These are phyloP conservation scores for Schizopygopsis malacanthus DNA, from an alignment of 2,797 vertebrate species.

Conservation along the genomic window DNA sequence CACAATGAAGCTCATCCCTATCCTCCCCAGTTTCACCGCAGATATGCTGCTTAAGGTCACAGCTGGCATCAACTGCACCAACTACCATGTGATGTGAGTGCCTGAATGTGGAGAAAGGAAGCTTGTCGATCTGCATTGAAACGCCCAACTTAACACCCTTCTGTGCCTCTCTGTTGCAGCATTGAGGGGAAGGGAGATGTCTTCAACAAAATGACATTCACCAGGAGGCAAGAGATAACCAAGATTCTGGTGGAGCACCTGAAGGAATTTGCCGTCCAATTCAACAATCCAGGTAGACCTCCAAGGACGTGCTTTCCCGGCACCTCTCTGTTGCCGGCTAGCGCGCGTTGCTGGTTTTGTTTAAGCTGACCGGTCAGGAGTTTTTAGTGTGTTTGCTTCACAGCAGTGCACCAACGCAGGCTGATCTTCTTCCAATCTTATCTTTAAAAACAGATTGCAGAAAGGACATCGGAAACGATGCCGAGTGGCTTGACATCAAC, in stretches of 20 bases:
- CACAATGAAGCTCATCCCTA: slow-evolving; percentile 37
- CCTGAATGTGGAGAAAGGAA: not conserved
- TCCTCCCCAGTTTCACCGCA: slow-evolving; percentile 65
- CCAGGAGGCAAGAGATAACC: slow-evolving; percentile 20
- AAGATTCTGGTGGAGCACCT: slow-evolving; percentile 52
- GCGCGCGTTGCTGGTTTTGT: not conserved
- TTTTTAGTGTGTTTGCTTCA: too few relatives aligned
- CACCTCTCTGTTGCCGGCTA: not conserved
- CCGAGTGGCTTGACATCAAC: not conserved
- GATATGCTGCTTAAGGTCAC: slow-evolving; percentile 60
- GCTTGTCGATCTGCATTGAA: not conserved
- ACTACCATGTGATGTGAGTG: slow-evolving; percentile 68
- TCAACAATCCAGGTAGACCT: slow-evolving; percentile 2
- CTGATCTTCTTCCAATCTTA: not conserved
- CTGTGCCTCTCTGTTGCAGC: slow-evolving; percentile 3
- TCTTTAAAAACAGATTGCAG: slow-evolving; percentile 57
- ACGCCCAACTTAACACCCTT: not conserved
- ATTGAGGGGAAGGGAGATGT: not conserved
- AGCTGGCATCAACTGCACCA: slow-evolving; percentile 56
- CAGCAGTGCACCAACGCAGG: too few relatives aligned
- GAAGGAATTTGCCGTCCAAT: not conserved
- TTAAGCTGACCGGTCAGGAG: slow-evolving; percentile 34
- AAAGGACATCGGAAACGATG: slow-evolving; percentile 46
- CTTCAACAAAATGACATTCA: not conserved
- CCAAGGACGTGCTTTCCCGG: not conserved